phyloP scores from a whole-genome alignment of 2,888 invertebrate genomes.

The Drosophila eohydei region DNA sequence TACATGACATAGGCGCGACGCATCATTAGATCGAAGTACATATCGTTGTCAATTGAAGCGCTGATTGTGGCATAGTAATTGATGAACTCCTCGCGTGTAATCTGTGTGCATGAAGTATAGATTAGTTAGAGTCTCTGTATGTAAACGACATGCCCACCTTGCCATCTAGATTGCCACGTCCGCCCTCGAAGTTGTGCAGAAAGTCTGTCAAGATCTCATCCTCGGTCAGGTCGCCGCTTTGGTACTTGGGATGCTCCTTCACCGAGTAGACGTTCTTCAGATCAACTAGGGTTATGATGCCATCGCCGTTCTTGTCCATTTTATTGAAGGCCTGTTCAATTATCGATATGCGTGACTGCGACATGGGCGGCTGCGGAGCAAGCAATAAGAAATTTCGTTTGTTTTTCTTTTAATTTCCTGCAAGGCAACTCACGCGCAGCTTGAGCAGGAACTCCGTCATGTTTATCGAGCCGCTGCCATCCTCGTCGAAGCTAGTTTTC shows the following conservation, averaged over 20 bases:
- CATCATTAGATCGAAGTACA: conserved; percentile 98
- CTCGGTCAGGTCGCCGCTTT: conserved; percentile 94
- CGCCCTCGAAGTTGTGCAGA: conserved; percentile 93
- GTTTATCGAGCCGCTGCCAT: conserved; percentile 92
- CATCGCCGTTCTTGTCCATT: conserved; percentile 94
- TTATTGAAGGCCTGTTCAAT: conserved; percentile 94
- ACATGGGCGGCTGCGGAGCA: conserved; percentile 91
- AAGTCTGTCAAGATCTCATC: conserved; percentile 93
- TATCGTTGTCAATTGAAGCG: conserved; percentile 97
- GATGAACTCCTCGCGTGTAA: conserved; percentile 96
- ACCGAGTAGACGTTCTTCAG: conserved; percentile 93
- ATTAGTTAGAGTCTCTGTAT: not conserved
- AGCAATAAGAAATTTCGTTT: not conserved
- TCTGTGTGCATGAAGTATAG: conserved; percentile 86
- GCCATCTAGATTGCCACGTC: conserved; percentile 88
- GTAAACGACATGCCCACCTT: conserved; percentile 86
- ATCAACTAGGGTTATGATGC: conserved; percentile 91
- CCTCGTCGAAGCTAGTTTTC: conserved; percentile 89
- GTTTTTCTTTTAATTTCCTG: not conserved
- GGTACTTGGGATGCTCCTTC: conserved; percentile 92
- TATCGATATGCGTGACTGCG: conserved; percentile 89
- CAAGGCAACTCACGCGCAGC: conserved; percentile 88
- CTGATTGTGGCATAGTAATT: conserved; percentile 98
- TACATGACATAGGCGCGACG: conserved; percentile 95
- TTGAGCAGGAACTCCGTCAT: conserved; percentile 95